phyloP scores from a whole-genome alignment of 2,888 invertebrate species.

The Phyllotreta cruciferae region DNA sequence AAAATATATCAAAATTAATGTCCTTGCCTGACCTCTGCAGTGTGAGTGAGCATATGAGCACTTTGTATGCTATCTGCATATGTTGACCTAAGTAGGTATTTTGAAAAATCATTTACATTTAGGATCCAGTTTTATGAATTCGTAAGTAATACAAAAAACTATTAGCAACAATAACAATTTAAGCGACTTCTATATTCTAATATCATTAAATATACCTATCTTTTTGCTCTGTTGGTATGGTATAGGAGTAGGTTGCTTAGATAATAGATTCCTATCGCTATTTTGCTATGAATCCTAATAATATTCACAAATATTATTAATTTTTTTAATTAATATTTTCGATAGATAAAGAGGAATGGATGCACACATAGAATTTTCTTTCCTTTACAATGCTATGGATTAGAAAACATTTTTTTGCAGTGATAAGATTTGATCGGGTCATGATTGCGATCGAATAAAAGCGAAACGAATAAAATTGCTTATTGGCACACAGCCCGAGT shows the following conservation, averaged over 20 bases:
- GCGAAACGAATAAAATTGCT: slow-evolving; percentile 16
- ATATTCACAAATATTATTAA: too few relatives aligned
- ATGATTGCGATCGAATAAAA: neutral
- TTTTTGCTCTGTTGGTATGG: neutral
- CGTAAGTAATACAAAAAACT: slow-evolving; percentile 18
- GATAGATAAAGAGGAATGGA: too few relatives aligned
- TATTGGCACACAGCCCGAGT: slow-evolving; percentile 42
- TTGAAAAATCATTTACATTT: slow-evolving; percentile 8
- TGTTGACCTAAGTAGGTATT: slow-evolving; percentile 29
- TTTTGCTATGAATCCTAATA: too few relatives aligned
- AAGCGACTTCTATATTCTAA: neutral
- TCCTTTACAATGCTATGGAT: too few relatives aligned
- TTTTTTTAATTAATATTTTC: too few relatives aligned
- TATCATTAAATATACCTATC: too few relatives aligned
- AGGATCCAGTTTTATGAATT: slow-evolving; percentile 25
- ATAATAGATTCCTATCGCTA: neutral
- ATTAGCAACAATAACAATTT: slow-evolving; percentile 19
- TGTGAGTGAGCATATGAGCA: slow-evolving; percentile 1
- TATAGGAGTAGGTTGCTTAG: slow-evolving; percentile 18
- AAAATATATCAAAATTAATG: neutral
- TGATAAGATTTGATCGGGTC: too few relatives aligned
- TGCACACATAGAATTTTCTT: too few relatives aligned
- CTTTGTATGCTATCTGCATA: slow-evolving; percentile 14
- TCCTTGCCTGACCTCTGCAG: slow-evolving; percentile 23
- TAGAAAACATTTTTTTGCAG: too few relatives aligned